Conservation (phyloP, 92 coral and sea anemone genomes). For the Anthopleura xanthogrammica region DNA sequence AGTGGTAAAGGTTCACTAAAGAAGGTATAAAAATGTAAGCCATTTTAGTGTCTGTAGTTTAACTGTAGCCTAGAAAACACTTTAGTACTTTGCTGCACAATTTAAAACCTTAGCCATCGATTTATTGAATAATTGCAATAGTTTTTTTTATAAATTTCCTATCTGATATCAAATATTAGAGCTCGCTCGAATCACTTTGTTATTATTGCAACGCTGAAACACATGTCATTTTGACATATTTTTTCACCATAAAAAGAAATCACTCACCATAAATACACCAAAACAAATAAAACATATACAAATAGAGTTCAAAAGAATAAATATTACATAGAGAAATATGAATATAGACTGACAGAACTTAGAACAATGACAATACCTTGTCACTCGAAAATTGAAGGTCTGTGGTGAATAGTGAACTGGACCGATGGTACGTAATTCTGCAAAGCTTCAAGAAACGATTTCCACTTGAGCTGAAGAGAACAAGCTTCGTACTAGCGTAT, state of each 20-base stretch:
- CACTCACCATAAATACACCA: neutral
- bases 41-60: neutral
- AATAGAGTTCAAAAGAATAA: neutral
- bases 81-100: neutral
- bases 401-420: no score
- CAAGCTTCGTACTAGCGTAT: no score
- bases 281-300: neutral
- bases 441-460: no score
- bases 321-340: neutral
- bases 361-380: neutral
- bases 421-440: no score
- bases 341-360: neutral
- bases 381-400: neutral
- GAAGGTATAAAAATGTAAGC: neutral
- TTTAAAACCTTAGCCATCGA: neutral
- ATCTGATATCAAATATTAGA: no score
- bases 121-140: no score
- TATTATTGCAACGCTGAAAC: no score
- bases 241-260: neutral
- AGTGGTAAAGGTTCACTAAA: neutral
- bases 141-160: no score
- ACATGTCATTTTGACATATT: neutral
- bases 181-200: neutral
- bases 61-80: neutral
- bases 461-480: no score